Base-by-base conservation (phyloP, 2,113 vertebrate species). In the Poeciliopsis turrubarensis region DNA sequence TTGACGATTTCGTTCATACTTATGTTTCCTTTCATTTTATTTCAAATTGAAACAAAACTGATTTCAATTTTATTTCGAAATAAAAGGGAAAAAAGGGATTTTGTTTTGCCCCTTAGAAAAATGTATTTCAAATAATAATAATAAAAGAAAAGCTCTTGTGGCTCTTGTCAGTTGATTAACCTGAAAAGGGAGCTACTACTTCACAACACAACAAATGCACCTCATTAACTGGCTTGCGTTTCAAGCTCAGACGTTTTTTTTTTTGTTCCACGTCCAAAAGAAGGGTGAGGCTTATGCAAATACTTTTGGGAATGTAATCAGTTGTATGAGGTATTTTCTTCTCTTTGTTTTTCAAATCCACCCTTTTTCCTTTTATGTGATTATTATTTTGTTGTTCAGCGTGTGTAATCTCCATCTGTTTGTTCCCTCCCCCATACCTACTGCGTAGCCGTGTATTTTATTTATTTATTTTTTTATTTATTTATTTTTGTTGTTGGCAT, bases 351-450 rank as follows among this genome's bases (percentile, higher is more conserved):
- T 63, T 61, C 6, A 67, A 51, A 62, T 30, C 25, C n/a, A 70
- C 31, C 3, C 25, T 57, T 73, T 68, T 63, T 15, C n/a, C 57
- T 37, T 30, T 31, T 37, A 54, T 12, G 74, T 69, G 3, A 22
- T 32, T 68, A 60, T 62, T 4, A 34, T 60, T 68, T 57, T 64
- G 39, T 65, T 41, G 31, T 34, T 81, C 31, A n/a, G 41, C 25
- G 37, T 75, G 57, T 70, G 66, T 66, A 47, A 72, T 82, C 81
- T 84, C 74, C 83, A 82, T 80, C 77, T 81, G 77, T 61, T 78
- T n/a, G 5, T 54, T 27, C 54, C 29, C 66, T 25, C 79, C 63
- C 57, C 60, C 32, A 72, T 17, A 30, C 70, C 72, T 73, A 30
- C 80, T 60, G 79, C 81, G 39, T 80, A 62, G 75, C 54, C 2